Conservation (phyloP, 2,888 invertebrate genomes). For the Steinernema carpocapsae region DNA sequence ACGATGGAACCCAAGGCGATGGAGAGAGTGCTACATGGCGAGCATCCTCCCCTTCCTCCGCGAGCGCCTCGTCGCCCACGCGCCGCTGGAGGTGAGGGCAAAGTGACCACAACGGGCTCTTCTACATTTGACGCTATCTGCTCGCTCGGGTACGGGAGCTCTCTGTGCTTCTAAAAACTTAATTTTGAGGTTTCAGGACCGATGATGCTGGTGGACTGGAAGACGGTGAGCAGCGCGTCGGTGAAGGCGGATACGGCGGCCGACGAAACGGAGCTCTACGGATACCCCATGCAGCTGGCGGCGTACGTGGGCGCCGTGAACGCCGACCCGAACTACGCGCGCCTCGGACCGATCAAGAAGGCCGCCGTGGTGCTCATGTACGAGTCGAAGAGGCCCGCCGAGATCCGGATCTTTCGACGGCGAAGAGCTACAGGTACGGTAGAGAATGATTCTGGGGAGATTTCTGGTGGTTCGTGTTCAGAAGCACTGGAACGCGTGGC, state of each 20-base stretch:
- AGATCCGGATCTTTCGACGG: conserved; percentile 36
- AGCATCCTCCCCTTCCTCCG: conserved; percentile 42
- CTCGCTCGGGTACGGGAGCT: neutral
- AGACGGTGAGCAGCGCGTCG: conserved; percentile 45
- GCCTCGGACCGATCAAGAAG: conserved; percentile 41
- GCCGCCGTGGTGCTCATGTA: conserved; percentile 44
- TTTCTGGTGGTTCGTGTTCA: conserved; percentile 38
- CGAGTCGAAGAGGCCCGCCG: conserved; percentile 38
- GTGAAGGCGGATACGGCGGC: conserved; percentile 20
- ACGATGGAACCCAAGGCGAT: too few relatives aligned
- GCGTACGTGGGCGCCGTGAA: conserved; percentile 50
- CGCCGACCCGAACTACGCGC: conserved; percentile 37
- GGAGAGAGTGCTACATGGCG: conserved; percentile 39
- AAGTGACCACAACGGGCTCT: conserved; percentile 41
- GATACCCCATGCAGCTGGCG: conserved; percentile 47
- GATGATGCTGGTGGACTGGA: conserved; percentile 49
- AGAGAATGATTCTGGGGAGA: neutral
- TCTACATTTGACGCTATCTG: conserved; percentile 51
- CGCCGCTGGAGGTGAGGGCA: conserved; percentile 35
- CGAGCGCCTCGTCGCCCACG: conserved; percentile 5
- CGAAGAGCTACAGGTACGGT: conserved; percentile 39
- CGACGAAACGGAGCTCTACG: conserved; percentile 40
- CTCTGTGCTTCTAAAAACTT: neutral
- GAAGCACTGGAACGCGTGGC: conserved; percentile 33
- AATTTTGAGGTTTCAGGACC: conserved; percentile 41